A percentile compares a stretch with the other conserved stretches of the same genome.
Conservation (phyloP, 2,113 vertebrate species). For the Sapajus apella region DNA sequence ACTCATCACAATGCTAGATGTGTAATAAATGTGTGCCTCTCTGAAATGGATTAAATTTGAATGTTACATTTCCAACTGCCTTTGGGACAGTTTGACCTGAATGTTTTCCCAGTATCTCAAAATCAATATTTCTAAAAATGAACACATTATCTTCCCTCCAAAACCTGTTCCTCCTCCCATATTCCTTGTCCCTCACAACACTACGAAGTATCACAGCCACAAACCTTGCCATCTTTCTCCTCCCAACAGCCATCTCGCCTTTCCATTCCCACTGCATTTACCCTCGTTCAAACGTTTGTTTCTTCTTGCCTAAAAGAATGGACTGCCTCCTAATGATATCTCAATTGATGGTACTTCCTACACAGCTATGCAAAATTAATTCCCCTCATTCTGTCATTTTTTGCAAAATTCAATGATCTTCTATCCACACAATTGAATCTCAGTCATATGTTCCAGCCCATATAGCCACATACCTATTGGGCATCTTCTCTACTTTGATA, state of each 20-base stretch:
- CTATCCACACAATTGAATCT: background rate
- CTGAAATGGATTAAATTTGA: background rate
- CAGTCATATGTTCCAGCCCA: background rate
- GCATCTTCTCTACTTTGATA: background rate
- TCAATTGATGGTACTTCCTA: background rate
- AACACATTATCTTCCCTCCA: background rate
- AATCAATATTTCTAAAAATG: constrained; percentile 48
- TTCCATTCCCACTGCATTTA: background rate
- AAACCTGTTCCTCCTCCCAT: background rate
- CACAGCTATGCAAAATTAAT: constrained; percentile 18
- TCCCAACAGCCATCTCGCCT: background rate
- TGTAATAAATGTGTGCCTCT: background rate
- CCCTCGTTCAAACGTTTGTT: background rate
- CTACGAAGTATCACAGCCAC: accelerated
- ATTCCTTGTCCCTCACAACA: background rate
- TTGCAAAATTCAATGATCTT: background rate
- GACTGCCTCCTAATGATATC: background rate
- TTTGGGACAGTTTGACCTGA: background rate
- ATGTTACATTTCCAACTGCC: background rate
- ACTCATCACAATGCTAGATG: background rate
- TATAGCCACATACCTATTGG: background rate
- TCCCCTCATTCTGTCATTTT: background rate
- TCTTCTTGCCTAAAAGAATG: background rate
- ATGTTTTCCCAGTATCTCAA: constrained; percentile 1
- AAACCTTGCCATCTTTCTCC: background rate